A percentile compares a stretch with the other conserved stretches of the same genome.
Evolutionary conservation across 2,113 vertebrate species (phyloP).

Genomic region (Vimba vimba): DNA sequence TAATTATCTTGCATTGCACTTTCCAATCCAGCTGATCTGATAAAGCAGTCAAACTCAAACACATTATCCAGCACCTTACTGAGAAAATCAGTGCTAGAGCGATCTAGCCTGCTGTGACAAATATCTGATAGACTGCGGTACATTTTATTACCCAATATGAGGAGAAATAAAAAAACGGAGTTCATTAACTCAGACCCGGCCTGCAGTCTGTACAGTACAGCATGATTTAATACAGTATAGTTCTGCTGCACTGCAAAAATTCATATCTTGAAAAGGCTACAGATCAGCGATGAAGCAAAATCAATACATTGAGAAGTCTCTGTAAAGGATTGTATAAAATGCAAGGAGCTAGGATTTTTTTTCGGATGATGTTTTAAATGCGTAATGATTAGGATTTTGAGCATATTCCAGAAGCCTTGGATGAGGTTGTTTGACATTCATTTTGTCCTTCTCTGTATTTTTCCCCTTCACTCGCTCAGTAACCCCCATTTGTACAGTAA

Average conservation of each 20-base stretch:
- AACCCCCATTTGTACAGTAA: slow-evolving; percentile 20
- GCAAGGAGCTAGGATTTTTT: background rate
- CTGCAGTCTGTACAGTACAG: background rate
- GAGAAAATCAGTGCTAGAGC: background rate
- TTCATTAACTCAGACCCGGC: background rate
- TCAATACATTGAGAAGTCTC: background rate
- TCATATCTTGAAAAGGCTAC: background rate
- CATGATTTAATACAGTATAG: background rate
- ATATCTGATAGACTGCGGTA: background rate
- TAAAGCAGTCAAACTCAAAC: background rate
- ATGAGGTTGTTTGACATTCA: slow-evolving; percentile 22
- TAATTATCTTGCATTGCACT: background rate
- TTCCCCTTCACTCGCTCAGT: background rate
- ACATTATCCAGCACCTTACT: background rate
- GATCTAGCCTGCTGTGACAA: background rate
- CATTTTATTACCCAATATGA: slow-evolving; percentile 28
- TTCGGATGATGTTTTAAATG: background rate
- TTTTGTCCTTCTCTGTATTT: background rate
- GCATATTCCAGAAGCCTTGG: background rate
- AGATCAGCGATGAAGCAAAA: slow-evolving; percentile 2
- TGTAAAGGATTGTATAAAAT: background rate
- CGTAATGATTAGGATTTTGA: background rate
- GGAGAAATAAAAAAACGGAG: background rate
- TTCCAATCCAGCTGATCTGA: background rate
- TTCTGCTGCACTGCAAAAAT: background rate